phyloP scores from a whole-genome alignment of 1,140 invertebrate genomes.

The Ericerus pela region DNA sequence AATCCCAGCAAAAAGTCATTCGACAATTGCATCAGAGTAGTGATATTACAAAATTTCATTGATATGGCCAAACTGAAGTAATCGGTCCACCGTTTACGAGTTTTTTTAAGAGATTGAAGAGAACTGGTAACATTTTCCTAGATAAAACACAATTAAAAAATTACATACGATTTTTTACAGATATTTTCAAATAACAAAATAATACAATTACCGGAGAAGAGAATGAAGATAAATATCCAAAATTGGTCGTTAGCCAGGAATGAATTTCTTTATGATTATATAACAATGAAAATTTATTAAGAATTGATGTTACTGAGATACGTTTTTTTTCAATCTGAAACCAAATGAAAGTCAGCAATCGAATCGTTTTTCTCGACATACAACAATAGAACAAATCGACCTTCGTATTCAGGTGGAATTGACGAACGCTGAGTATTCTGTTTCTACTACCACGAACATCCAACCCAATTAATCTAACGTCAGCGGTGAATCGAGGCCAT shows the following conservation, averaged over 20 bases:
- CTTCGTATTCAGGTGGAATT: conserved; percentile 54
- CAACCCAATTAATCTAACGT: conserved; percentile 35
- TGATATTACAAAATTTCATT: background rate
- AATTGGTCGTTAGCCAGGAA: conserved; percentile 21
- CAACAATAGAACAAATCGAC: conserved; percentile 30
- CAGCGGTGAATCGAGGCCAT: background rate
- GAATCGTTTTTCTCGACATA: background rate
- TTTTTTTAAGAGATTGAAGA: background rate
- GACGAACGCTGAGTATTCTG: conserved; percentile 46
- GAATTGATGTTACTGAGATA: conserved; percentile 46
- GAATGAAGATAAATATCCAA: conserved; percentile 5
- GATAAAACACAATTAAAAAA: background rate
- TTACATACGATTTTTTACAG: background rate
- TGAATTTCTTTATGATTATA: conserved; percentile 49
- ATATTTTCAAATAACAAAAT: background rate
- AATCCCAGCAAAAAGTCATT: background rate
- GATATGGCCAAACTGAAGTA: background rate
- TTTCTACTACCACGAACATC: conserved; percentile 42
- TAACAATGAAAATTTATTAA: conserved; percentile 49
- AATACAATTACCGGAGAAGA: background rate
- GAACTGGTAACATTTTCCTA: background rate
- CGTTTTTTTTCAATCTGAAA: conserved; percentile 38
- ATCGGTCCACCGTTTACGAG: background rate
- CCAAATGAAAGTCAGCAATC: conserved; percentile 35
- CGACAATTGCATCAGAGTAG: background rate